These are phyloP conservation scores for Meloidogyne exigua DNA, from an alignment of 1,140 invertebrate species.

Conservation along the genomic window DNA sequence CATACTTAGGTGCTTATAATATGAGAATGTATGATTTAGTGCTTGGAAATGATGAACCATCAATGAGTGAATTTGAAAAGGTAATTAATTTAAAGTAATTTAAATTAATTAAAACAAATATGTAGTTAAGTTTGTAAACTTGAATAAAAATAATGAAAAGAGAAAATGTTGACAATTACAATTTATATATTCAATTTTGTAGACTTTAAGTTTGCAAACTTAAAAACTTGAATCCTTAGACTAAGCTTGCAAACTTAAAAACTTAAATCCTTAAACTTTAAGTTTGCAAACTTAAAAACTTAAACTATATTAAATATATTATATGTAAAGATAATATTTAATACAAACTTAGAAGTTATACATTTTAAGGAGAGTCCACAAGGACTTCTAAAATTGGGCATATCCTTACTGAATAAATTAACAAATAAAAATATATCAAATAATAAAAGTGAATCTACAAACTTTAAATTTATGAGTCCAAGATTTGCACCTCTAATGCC, in stretches of 20 bases:
- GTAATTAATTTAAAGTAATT: slow-evolving; percentile 23
- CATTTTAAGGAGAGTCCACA: slow-evolving; percentile 34
- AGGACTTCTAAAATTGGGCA: slow-evolving; percentile 31
- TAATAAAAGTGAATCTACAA: slow-evolving; percentile 29
- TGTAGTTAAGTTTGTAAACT: no score
- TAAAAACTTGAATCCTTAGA: no score
- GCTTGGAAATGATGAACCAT: slow-evolving; percentile 39
- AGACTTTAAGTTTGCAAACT: no score
- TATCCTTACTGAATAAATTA: slow-evolving; percentile 32
- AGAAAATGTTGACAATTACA: no score
- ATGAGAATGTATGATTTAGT: slow-evolving; percentile 57
- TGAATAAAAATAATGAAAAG: no score
- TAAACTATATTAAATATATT: no score
- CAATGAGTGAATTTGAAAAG: slow-evolving; percentile 34
- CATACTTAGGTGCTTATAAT: slow-evolving; percentile 37
- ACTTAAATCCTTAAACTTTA: no score
- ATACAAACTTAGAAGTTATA: background rate
- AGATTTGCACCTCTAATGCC: slow-evolving; percentile 62
- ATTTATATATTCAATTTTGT: no score
- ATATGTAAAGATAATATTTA: no score
- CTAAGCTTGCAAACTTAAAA: no score
- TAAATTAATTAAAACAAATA: no score
- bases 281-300: background rate
- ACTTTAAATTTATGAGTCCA: slow-evolving; percentile 46
- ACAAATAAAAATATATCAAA: slow-evolving; percentile 19